Evolutionary conservation across 2,797 vertebrate genomes (phyloP).

Genomic region (Centropyge bicolor): DNA sequence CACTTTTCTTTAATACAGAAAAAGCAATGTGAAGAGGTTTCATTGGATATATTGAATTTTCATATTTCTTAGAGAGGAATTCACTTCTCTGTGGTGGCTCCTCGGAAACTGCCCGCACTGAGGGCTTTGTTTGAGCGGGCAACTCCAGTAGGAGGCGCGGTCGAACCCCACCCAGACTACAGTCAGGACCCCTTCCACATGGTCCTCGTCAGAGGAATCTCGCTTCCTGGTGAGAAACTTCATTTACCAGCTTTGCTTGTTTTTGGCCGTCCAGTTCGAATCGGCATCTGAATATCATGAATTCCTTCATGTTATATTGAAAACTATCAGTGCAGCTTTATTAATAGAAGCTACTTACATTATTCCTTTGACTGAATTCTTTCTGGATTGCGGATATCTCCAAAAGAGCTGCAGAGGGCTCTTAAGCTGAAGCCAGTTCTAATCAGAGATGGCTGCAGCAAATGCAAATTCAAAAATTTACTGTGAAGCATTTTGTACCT

Average conservation of each 20-base stretch:
- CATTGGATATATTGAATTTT: not conserved
- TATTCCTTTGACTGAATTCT: not conserved
- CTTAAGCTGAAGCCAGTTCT: not conserved
- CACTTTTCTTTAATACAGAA: too few species aligned
- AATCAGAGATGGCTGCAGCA: not conserved
- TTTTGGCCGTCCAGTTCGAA: not conserved
- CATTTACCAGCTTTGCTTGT: not conserved
- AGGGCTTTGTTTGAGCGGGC: constrained; percentile 91
- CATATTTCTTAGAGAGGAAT: constrained; percentile 87
- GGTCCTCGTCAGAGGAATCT: constrained; percentile 92
- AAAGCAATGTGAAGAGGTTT: not conserved
- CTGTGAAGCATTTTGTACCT: not conserved
- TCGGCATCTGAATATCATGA: not conserved
- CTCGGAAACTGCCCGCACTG: constrained; percentile 91
- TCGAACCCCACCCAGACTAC: constrained; percentile 89
- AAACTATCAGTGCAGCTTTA: constrained; percentile 1
- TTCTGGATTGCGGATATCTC: too few species aligned
- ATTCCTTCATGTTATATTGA: not conserved
- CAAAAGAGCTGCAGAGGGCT: not conserved
- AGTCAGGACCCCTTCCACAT: constrained; percentile 95
- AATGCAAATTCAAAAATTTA: not conserved
- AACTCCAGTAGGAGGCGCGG: constrained; percentile 81
- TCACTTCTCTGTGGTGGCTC: constrained; percentile 93
- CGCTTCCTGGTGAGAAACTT: constrained; percentile 88
- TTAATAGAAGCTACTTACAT: not conserved